Conservation (phyloP, 1,140 invertebrate genomes). For the Pollicipes pollicipes region DNA sequence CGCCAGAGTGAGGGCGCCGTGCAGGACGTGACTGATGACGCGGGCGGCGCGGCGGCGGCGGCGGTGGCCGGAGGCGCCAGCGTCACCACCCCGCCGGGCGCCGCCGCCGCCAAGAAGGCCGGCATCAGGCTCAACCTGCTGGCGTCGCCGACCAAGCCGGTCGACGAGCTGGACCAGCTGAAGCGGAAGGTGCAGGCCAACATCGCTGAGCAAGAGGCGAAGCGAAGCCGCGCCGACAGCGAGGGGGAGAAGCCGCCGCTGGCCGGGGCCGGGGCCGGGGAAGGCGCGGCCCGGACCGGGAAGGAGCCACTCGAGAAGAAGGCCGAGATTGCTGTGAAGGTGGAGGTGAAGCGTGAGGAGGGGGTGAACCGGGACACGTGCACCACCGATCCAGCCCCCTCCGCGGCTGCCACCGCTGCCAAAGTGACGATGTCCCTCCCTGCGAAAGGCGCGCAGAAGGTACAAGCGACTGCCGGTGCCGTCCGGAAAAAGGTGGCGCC, state of each 20-base stretch:
- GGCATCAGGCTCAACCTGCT: not conserved
- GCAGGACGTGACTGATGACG: constrained; percentile 1
- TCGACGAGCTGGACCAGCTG: not conserved
- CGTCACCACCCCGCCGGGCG: not conserved
- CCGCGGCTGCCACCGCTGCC: too few relatives aligned
- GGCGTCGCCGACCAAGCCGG: too few relatives aligned
- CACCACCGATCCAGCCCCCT: too few relatives aligned
- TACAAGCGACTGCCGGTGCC: too few relatives aligned
- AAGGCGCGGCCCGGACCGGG: too few relatives aligned
- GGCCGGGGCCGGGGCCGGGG: too few relatives aligned
- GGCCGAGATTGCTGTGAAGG: too few relatives aligned
- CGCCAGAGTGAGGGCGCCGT: not conserved
- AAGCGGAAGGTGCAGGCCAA: not conserved
- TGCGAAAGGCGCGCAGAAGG: not conserved
- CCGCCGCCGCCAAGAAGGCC: not conserved
- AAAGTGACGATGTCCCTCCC: not conserved
- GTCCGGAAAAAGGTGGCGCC: not conserved
- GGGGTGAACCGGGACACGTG: not conserved
- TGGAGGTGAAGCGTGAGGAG: not conserved
- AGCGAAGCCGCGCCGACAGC: too few relatives aligned
- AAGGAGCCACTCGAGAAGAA: not conserved
- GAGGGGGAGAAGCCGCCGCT: too few relatives aligned
- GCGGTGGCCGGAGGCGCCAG: too few relatives aligned
- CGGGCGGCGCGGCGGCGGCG: not conserved
- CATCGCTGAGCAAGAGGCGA: not conserved